Evolutionary conservation across 2,888 invertebrate genomes (phyloP), one percentile per base, ranked within the genome.

Genomic region (Maniola hyperantus): DNA sequence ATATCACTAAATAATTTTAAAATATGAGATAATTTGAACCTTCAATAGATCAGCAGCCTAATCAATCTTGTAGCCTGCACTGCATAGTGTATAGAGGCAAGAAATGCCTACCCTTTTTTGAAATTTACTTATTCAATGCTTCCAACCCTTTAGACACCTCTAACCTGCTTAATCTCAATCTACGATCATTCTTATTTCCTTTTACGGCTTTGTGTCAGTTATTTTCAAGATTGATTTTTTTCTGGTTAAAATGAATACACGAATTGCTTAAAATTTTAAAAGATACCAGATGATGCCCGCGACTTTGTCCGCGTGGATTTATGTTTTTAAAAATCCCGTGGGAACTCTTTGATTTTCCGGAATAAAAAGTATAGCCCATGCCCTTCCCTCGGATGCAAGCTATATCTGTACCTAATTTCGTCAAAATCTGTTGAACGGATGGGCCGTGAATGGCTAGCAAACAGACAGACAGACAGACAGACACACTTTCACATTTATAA

Each of bases 161-260:
- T 26, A 26, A 1, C 26, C 4, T 26, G 26, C 26, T 26, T 26
- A 2, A 26, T 26, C 26, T 60, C 50, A 10, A 66, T 34, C 18
- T 36, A 20, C 26, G 42, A 60, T 66, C 65, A 66, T 67, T 50
- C 15, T 64, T 63, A 65, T 36, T 69, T 66, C 57, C 54, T 68
- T 51, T 58, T 64, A 66, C 51, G 39, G 66, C 53, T 58, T 64
- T 71, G 67, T 70, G 68, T 67, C 67, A 68, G 66, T 66, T 65
- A 46, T 67, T 13, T 51, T 11, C 26, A 51, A 11, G 11, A 0
- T 26, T 51, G 6, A 51, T 5, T 26, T 51, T 6, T 26, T 13
- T 6, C 1, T 11, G 50, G 10, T 26, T 11, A 15, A 15, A 15
- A 13, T 20, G 11, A 5, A 64, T 46, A 53, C 5, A 46, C 15